Evolutionary conservation across 1,140 invertebrate species (phyloP), one percentile per base, ranked within the genome.

Genomic region (Drosophila nannoptera): DNA sequence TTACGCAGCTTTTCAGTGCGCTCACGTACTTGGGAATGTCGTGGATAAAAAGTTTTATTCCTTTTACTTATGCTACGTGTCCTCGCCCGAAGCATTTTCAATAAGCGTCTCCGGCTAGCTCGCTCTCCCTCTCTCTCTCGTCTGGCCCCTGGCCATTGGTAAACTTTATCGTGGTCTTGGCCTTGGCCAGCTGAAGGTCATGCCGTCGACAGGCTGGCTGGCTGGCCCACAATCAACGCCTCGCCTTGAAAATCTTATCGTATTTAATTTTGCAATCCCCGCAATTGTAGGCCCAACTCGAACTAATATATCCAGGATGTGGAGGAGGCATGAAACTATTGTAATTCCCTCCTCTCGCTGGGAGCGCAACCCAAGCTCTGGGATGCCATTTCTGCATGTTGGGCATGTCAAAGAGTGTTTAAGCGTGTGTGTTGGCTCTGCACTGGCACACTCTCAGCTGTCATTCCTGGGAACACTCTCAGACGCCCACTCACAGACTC

Each of bases 61-160:
- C 58, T 63, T 69, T 58, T 68, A 36, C 55, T 74, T 49, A 38
- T 65, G 78, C 63, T 82, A 82, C 78, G 78, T 82, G 78, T 72
- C 64, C 78, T 63, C 69, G 75, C 75, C 72, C 73, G 65, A 84
- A 81, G 80, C 78, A 83, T 82, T 82, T 83, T 83, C 80, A 83
- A 83, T 83, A 78, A 84, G 42, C 68, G 54, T 53, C 46, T 69
- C 49, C 36, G 48, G 33, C 33, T 56, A 38, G 43, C 40, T 62
- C 58, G 62, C 68, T 70, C 40, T 31, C 64, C 45, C 53, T 71
- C 71, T 76, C 70, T 22, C 22, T 22, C 22, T 22, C 1, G 46
- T 65, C 66, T 52, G 58, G 62, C 45, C 60, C 45, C 29, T 9
- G 11, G 77, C 65, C 64, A 60, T 56, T 65, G 63, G 58, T 73